A percentile compares a stretch with the other conserved stretches of the same genome.
Conservation (phyloP, 1,140 invertebrate species). For the Heliconius hermathena region DNA sequence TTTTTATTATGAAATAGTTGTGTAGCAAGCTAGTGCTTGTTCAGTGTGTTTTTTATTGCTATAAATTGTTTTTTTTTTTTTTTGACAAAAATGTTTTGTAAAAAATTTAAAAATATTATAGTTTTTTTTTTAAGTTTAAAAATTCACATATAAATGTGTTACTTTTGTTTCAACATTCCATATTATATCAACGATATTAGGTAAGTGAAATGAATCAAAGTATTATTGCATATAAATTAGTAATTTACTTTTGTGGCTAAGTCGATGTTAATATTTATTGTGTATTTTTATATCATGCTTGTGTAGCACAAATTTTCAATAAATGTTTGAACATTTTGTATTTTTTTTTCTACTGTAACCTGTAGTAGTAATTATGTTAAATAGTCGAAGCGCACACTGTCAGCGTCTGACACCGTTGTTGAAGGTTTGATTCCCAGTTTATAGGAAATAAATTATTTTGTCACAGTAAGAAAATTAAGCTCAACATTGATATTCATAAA, state of each 20-base stretch:
- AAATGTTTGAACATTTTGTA: constrained; percentile 70
- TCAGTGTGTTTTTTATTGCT: constrained; percentile 5
- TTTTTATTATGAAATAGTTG: neutral
- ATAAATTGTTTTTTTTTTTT: neutral
- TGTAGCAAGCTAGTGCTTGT: constrained; percentile 33
- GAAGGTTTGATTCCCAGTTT: too few relatives aligned
- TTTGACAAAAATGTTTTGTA: neutral
- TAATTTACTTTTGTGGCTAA: constrained; percentile 72
- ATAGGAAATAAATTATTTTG: too few relatives aligned
- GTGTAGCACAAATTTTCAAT: constrained; percentile 80
- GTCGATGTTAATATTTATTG: constrained; percentile 78
- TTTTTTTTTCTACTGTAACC: neutral
- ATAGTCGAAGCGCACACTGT: too few relatives aligned
- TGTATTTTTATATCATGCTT: constrained; percentile 80
- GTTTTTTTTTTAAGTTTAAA: neutral
- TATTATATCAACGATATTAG: constrained; percentile 54
- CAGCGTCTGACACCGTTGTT: too few relatives aligned
- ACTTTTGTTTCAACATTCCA: constrained; percentile 59
- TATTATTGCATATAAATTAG: constrained; percentile 74
- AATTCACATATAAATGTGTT: neutral
- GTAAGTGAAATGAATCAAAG: constrained; percentile 67
- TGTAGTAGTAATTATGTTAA: neutral
- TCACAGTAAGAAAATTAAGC: too few relatives aligned
- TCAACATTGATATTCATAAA: too few relatives aligned
- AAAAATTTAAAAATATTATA: neutral